These are phyloP conservation scores for Elysia chlorotica DNA, from an alignment of 1,140 invertebrate genomes.

Conservation along the genomic window DNA sequence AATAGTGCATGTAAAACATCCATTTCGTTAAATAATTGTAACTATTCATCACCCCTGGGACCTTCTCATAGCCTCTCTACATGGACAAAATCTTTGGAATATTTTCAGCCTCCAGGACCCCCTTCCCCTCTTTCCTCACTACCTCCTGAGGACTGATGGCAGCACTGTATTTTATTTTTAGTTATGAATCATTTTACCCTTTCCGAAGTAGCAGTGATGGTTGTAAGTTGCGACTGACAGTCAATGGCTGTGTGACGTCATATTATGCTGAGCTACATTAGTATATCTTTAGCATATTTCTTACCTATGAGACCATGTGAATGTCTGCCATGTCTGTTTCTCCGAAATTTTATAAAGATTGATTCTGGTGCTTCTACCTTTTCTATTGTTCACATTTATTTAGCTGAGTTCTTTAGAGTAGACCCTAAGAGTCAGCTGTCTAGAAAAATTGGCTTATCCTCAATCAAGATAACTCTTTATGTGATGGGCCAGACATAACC, in stretches of 20 bases:
- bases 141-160: neutral
- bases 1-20: no score
- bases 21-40: neutral
- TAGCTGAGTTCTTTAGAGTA: neutral
- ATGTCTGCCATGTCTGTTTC: no score
- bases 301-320: neutral
- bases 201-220: neutral
- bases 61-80: neutral
- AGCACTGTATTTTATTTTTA: neutral
- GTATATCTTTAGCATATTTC: neutral
- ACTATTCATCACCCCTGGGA: neutral
- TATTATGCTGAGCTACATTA: neutral
- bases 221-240: constrained; percentile 13
- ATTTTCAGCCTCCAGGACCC: neutral
- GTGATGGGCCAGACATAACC: no score
- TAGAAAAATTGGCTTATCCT: no score
- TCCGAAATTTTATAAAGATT: no score
- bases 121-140: neutral
- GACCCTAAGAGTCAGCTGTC: no score
- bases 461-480: no score
- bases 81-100: no score
- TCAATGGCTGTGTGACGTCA: neutral
- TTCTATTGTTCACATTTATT: neutral
- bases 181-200: neutral
- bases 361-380: neutral